Base-by-base conservation (phyloP, 1,140 invertebrate genomes). In the Meloidogyne hapla region DNA sequence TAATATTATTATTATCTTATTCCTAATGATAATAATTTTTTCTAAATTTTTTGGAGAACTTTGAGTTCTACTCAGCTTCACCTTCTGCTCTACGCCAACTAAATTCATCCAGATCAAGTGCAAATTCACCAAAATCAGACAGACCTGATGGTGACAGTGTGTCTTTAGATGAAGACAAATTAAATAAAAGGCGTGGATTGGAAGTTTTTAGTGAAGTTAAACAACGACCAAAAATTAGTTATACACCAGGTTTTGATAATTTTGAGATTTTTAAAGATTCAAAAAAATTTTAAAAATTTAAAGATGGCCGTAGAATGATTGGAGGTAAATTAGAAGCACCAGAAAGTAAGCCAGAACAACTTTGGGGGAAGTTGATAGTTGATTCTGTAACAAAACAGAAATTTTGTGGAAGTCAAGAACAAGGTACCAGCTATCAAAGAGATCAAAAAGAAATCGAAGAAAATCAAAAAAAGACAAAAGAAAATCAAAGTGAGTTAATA, bases 121-220 rank as follows among this genome's bases (percentile, higher is more conserved):
- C 48, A 56, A 56, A 56, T n/a, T 56, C 48, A 8, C 48, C 48
- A 56, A 56, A 56, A 56, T n/a, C 18, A n/a, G n/a, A n/a, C n/a
- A 56, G 48, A 56, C 18, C 18, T 5, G 48, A 56, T n/a, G 18
- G 18, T 56, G 48, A 56, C 48, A 56, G n/a, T 56, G n/a, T 56
- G n/a, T 56, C 48, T 56, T 56, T 56, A 56, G 48, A 56, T 56
- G 48, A 56, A 56, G 48, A 56, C n/a, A 56, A n/a, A 56, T 5
- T 56, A n/a, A 56, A 56, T 21, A 56, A 56, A 56, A 18, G n/a
- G 1, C 48, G 48, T n/a, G 48, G 48, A 5, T 56, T 56, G 8
- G 48, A 56, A n/a, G 48, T 56, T n/a, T 56, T 56, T 56, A 56
- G 48, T 56, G 18, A 56, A 56, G 48, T 56, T n/a, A 56, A 56